These are phyloP conservation scores for Euthynnus affinis DNA, from an alignment of 2,797 vertebrate species.

Conservation along the genomic window DNA sequence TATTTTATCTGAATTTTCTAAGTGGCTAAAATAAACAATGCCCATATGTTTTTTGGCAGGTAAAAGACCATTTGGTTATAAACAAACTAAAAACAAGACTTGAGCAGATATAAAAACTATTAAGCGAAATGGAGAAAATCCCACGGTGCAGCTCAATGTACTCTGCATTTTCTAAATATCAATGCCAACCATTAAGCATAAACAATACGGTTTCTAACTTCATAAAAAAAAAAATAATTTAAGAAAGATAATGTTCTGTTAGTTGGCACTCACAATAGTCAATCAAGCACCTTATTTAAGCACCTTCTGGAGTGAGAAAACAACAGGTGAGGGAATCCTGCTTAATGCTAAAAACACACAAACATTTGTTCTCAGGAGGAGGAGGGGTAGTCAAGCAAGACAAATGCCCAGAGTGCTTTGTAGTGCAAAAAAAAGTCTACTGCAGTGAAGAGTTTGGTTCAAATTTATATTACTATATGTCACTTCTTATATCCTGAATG, in stretches of 20 bases:
- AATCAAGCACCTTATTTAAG: constrained; percentile 52
- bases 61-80: constrained; percentile 9
- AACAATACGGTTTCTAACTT: background rate
- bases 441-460: background rate
- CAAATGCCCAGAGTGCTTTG: constrained; percentile 62
- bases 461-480: background rate
- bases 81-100: background rate
- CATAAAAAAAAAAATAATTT: background rate
- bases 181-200: background rate
- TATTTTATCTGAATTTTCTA: constrained; percentile 53
- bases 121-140: constrained; percentile 15
- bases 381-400: constrained; percentile 25
- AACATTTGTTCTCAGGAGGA: constrained; percentile 69
- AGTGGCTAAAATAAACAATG: constrained; percentile 43
- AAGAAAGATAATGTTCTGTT: background rate
- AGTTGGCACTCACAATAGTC: constrained; percentile 51
- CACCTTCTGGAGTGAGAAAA: constrained; percentile 62
- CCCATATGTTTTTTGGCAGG: constrained; percentile 13
- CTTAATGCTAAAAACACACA: constrained; percentile 69
- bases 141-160: background rate
- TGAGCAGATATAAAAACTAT: background rate
- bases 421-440: constrained; percentile 35
- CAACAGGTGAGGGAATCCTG: constrained; percentile 77
- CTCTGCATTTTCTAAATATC: background rate
- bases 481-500: constrained; percentile 1